Evolutionary conservation across 2,797 vertebrate species (phyloP), one percentile per base, ranked within the genome.

Genomic region (Enteromius anoplus): DNA sequence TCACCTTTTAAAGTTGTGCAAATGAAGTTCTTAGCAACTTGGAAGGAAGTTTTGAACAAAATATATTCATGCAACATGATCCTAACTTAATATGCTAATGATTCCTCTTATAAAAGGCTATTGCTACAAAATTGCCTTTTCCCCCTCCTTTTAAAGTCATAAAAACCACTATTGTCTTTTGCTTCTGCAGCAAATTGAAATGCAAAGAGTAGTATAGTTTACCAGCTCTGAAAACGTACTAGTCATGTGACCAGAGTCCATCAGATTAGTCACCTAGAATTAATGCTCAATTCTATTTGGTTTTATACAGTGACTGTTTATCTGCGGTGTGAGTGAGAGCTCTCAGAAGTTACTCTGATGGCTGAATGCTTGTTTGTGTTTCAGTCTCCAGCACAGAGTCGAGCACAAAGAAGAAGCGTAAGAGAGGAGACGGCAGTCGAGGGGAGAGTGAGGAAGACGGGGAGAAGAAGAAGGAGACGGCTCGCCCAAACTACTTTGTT

Each of bases 401-500:
- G 80, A 91, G 88, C 19, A 70, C 1, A 37, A 95, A 96, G 88
- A 94, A 95, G 85, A 97, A 95, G 89, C 75, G 58, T 8, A 77
- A 77, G 75, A 42, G 92, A 88, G 93, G 90, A 64, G 84, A 93
- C 75, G 65, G 21, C 58, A 88, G 87, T 58, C 84, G 65, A 85
- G 91, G 70, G 42, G 82, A 87, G 82, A 45, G 66, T 4, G 89
- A 32, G 29, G 91, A 91, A 85, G 90, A 58, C 65, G 90, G 89
- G 81, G 92, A 71, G 2, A 58, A 88, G 62, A 94, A 96, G 83
- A 96, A 93, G 81, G 95, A 94, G 85, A 93, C 90, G 37, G 92
- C 90, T 76, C 92, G 92, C 6, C 97, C 97, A 7, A 99, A 99
- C 93, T 99, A 98, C 89, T 99, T 99, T 88, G 84, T 99, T 10